Base-by-base conservation (phyloP, 2,113 vertebrate genomes). In the Onychorhynchus coronatus region DNA sequence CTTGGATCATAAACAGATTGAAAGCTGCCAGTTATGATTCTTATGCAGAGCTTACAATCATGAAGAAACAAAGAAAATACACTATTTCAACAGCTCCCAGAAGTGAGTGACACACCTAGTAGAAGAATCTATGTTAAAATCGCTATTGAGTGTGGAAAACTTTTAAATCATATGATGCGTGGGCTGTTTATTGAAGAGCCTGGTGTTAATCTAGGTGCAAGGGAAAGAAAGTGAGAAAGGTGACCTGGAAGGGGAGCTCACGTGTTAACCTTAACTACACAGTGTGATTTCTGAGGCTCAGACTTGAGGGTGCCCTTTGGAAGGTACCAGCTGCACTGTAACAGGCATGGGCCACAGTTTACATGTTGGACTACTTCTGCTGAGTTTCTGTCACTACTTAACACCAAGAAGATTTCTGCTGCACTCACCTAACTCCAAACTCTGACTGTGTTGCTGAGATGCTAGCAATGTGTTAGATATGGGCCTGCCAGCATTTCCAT, bases 401-500 rank as follows among this genome's bases (percentile, higher is more conserved):
- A 30, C 33, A n/a, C 25, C 71, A 33, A 46, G 78, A 76, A 75
- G 44, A 46, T 53, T 85, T 61, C 55, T 74, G 62, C 63, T 75
- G 53, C 20, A 46, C 21, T 93, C 62, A 12, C 35, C 79, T 91
- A 62, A n/a, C 82, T 56, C 14, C 76, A 82, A 33, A 66, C 78
- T 59, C 33, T 37, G 75, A 28, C 71, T 59, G 0, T 80, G 39
- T 21, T 37, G 63, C 68, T 59, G 31, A 91, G 56, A 28, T 70
- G 59, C 53, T 85, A 58, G 88, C 33, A 12, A 31, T 68, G 14
- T 67, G 72, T 88, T 87, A 84, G 83, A 82, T 87, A 56, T 11
- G 14, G 72, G 63, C 14, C 7, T 94, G 80, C 84, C 90, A 96
- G 27, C 5, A 4, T 81, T 96, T 97, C 80, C 78, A 95, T 94